A percentile compares a stretch with the other conserved stretches of the same genome.
Conservation (phyloP, 2,113 vertebrate species). For the Psammodynastes pulverulentus region DNA sequence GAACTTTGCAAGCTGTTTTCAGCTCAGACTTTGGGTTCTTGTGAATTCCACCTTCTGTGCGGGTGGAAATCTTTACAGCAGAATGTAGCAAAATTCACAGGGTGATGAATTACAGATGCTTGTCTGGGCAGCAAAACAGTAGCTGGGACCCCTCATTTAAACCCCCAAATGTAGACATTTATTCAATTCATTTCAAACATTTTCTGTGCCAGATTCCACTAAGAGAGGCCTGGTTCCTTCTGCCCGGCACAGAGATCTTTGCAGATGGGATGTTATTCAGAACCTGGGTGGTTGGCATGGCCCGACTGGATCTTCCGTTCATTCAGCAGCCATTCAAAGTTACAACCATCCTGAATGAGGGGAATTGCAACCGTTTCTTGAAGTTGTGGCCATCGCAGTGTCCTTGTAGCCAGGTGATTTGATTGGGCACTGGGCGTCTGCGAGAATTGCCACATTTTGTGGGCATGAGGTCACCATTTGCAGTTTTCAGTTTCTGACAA, state of each 20-base stretch:
- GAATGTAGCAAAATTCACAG: background rate
- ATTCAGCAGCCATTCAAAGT: background rate
- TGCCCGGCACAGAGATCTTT: background rate
- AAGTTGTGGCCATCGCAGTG: background rate
- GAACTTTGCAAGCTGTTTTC: background rate
- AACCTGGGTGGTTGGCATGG: background rate
- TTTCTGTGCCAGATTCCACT: background rate
- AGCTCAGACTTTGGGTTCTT: background rate
- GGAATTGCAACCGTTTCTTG: background rate
- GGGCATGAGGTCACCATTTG: background rate
- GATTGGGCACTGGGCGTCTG: background rate
- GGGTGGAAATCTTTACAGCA: background rate
- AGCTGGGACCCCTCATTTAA: background rate
- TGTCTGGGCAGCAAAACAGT: background rate
- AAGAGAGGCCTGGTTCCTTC: background rate
- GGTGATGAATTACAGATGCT: background rate
- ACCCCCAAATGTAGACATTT: background rate
- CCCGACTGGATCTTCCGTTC: background rate
- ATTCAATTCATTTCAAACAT: background rate
- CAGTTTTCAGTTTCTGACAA: background rate
- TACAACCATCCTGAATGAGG: no score
- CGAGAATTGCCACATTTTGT: background rate
- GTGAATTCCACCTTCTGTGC: background rate
- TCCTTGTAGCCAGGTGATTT: background rate
- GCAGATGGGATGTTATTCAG: background rate